Percentiles rank a stretch among this genome's conserved stretches.
Conservation (phyloP, 2,113 vertebrate genomes). For the Telmatochromis sp. region DNA sequence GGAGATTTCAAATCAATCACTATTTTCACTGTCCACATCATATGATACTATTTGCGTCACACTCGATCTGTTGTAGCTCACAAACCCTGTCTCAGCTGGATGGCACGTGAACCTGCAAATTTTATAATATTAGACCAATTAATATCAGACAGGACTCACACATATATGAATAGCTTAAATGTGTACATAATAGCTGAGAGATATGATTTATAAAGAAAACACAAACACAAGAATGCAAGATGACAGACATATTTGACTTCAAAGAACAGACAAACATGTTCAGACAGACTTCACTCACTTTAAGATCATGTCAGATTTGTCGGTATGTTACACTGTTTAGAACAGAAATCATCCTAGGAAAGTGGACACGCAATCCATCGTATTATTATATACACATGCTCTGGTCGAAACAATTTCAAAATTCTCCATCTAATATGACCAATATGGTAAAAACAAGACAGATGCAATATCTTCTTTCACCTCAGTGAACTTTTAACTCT, state of each 20-base stretch:
- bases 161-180: background rate
- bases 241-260: background rate
- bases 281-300: background rate
- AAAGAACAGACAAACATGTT: background rate
- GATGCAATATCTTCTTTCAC: background rate
- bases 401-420: background rate
- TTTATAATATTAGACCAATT: background rate
- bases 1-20: background rate
- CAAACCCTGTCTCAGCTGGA: constrained; percentile 2
- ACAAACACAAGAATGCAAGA: background rate
- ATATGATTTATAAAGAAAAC: background rate
- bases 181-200: background rate
- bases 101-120: background rate
- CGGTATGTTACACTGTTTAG: background rate
- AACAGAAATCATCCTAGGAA: background rate
- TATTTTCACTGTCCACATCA: background rate
- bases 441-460: background rate
- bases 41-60: background rate
- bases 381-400: background rate
- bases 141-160: background rate
- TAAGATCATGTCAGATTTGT: background rate
- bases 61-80: background rate
- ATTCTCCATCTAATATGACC: background rate
- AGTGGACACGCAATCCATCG: background rate
- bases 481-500: background rate